Evolutionary conservation across 1,140 invertebrate genomes (phyloP), one percentile per base, ranked within the genome.

Genomic region (Triops cancriformis): DNA sequence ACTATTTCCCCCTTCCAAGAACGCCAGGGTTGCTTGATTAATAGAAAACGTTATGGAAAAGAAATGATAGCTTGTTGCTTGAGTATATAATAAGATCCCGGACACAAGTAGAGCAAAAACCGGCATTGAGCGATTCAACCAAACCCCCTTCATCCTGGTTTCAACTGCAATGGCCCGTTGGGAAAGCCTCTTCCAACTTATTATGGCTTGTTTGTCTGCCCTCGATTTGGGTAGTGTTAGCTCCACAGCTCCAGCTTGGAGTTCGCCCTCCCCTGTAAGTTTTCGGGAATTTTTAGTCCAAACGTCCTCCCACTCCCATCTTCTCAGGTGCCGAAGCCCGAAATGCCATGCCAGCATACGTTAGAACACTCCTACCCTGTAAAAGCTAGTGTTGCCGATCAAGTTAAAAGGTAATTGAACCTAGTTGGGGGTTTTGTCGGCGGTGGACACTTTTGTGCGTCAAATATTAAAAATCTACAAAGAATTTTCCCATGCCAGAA

Each of bases 331-430:
- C 23, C 11, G 23, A 23, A 64, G 43, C 11, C 11, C 11, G 18
- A 64, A 64, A 14, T 23, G 6, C 51, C 14, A 5, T 64, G 51
- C 18, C 5, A 64, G 23, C 10, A 64, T n/a, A 64, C 2, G 51
- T 64, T 23, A 23, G n/a, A 64, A 18, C n/a, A n/a, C 51, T 23
- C 51, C 51, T 23, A 9, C 10, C 23, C 6, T 64, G 18, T 23
- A 6, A 45, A 45, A 14, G 51, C 23, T 64, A 18, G 51, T 23
- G 51, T 64, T 14, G 51, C 51, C 51, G 23, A 64, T 64, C 51
- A 23, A 64, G 51, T 64, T 64, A 64, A 37, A n/a, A 64, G 51
- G 51, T 64, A 64, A 64, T 64, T 64, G 51, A 64, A 64, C 51
- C 51, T 7, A 10, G 51, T 18, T 23, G 14, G 51, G 14, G 11